phyloP scores from a whole-genome alignment of 2,888 invertebrate species.

The Chrysodeixis includens region DNA sequence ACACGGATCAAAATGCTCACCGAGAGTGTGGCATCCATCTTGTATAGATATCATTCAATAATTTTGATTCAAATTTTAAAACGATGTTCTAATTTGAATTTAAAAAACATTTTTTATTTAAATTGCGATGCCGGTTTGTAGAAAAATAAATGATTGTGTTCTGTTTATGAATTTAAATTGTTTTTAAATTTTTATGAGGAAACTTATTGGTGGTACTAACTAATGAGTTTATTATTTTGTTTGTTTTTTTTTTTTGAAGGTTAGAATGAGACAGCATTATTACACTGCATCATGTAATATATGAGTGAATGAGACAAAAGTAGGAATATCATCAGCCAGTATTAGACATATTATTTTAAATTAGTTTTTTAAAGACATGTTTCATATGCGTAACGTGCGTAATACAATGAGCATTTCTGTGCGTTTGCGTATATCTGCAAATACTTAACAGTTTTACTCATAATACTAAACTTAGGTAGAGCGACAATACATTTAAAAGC shows the following conservation, averaged over 20 bases:
- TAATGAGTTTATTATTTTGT: not conserved
- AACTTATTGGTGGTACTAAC: not conserved
- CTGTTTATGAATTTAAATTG: slow-evolving; percentile 2
- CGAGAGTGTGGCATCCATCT: slow-evolving; percentile 50
- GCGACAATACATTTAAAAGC: not conserved
- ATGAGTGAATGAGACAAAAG: slow-evolving; percentile 6
- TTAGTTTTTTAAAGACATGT: not conserved
- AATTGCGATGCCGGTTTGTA: not conserved
- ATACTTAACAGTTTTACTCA: not conserved
- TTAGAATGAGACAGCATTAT: slow-evolving; percentile 2
- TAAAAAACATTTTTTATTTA: not conserved
- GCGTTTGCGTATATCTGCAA: too few species aligned
- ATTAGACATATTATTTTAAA: not conserved
- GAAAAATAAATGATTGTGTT: not conserved
- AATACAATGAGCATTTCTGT: too few species aligned
- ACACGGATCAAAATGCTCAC: slow-evolving; percentile 72
- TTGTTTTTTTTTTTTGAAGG: slow-evolving; percentile 2
- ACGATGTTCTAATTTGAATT: slow-evolving; percentile 13
- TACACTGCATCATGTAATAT: not conserved
- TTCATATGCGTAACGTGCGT: too few species aligned
- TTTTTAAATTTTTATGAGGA: not conserved
- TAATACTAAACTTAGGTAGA: not conserved
- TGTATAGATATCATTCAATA: slow-evolving; percentile 23
- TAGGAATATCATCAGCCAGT: not conserved
- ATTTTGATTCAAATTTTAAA: slow-evolving; percentile 7